Base-by-base conservation (phyloP, 1,140 invertebrate species). In the Drosophila murphyi region DNA sequence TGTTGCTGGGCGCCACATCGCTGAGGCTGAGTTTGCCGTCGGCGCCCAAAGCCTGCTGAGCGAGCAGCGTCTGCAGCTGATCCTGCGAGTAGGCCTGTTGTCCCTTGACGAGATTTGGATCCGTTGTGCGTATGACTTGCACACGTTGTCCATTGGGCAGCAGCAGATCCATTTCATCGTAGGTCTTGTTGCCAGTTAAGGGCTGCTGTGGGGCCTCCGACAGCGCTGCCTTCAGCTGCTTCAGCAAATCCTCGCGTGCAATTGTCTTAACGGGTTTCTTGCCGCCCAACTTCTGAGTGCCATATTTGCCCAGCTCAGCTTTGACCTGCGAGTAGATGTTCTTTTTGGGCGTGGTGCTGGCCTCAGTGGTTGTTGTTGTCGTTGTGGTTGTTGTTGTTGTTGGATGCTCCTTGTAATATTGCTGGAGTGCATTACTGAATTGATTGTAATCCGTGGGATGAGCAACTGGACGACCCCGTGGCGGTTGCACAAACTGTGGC, bases 111-210 rank as follows among this genome's bases (percentile, higher is more conserved):
- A 95, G 90, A 82, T 95, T 95, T 4, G 95, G 95, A 91, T 95
- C 95, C 2, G 93, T 93, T 39, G 95, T 95, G 88, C 94, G 93
- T 59, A 96, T 96, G 0, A 96, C 94, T 91, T 96, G 96, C 35
- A 96, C 94, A 79, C 95, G 95, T 90, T 96, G 95, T 6, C 96
- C 96, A 81, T 96, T 96, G 1, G 95, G 94, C 34, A 96, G 82
- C 34, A 95, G 94, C 35, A 96, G 94, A 91, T 96, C 96, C 52
- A 96, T 94, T 1, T 96, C 96, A 2, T 95, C 94, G 39, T 96
- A 95, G 73, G 96, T 96, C 86, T 94, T 95, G 29, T 93, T 93
- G n/a, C 94, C 93, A 0, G 56, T 72, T 31, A 93, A 93, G 35
- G 95, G 94, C 69, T 95, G 94, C 72, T 94, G 93, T 0, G 94